phyloP scores from a whole-genome alignment of 53 echinoderm and acorn worm genomes.

The Patiria pectinifera region DNA sequence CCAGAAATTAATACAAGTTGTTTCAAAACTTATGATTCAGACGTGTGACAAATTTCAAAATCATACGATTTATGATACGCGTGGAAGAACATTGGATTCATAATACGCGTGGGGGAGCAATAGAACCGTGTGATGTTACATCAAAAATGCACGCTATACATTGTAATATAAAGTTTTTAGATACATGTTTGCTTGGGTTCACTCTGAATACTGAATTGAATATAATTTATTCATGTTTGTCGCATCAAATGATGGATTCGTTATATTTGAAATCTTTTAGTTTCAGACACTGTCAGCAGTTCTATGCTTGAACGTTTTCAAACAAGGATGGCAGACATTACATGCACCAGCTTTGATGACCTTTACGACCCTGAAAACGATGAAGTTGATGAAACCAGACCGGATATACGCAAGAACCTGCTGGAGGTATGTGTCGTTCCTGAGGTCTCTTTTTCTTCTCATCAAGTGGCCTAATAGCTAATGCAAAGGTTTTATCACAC shows the following conservation, averaged over 20 bases:
- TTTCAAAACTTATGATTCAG: too few relatives aligned
- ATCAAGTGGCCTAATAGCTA: too few relatives aligned
- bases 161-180: too few relatives aligned
- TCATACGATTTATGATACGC: too few relatives aligned
- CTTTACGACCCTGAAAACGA: slow-evolving; percentile 45
- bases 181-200: too few relatives aligned
- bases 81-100: too few relatives aligned
- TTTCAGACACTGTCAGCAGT: background rate
- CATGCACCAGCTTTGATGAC: slow-evolving; percentile 1
- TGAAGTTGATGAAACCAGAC: background rate
- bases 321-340: slow-evolving; percentile 46
- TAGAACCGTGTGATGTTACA: too few relatives aligned
- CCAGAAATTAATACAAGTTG: too few relatives aligned
- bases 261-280: background rate
- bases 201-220: background rate
- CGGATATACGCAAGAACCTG: slow-evolving; percentile 46
- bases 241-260: background rate
- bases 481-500: background rate
- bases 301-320: background rate
- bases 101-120: too few relatives aligned
- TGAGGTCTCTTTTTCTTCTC: background rate
- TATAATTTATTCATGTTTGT: background rate
- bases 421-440: slow-evolving; percentile 28
- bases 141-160: too few relatives aligned
- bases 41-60: too few relatives aligned